These are phyloP conservation scores for Capromys pilorides DNA, from an alignment of 2,797 vertebrate genomes.

Conservation along the genomic window DNA sequence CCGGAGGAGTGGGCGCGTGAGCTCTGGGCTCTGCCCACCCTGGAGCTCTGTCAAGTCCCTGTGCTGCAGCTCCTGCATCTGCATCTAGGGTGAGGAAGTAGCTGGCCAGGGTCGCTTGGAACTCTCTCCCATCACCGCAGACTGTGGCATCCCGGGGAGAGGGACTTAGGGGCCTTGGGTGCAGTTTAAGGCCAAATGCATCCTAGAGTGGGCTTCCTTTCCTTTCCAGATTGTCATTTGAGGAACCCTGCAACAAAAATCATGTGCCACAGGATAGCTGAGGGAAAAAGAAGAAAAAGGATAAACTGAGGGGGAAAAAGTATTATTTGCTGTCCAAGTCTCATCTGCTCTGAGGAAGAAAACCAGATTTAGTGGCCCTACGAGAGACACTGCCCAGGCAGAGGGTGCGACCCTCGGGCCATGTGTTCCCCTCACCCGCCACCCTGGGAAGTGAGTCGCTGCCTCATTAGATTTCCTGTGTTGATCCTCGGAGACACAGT, in stretches of 20 bases:
- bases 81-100: neutral
- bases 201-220: constrained; percentile 57
- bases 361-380: neutral
- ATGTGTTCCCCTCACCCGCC: too few species aligned
- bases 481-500: neutral
- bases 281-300: neutral
- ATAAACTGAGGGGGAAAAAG: constrained; percentile 11
- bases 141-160: neutral
- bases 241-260: constrained; percentile 69
- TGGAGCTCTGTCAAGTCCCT: neutral
- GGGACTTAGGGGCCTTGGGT: neutral
- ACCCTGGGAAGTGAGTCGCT: neutral
- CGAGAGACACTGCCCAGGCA: neutral
- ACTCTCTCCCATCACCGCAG: neutral
- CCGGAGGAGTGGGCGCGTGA: neutral
- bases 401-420: neutral
- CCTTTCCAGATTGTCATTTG: constrained; percentile 57
- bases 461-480: neutral
- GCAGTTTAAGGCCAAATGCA: neutral
- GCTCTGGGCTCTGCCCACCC: neutral
- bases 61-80: neutral
- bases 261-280: constrained; percentile 76
- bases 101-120: neutral
- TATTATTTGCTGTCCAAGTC: constrained; percentile 64
- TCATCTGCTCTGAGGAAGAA: constrained; percentile 48